Evolutionary conservation across 2,888 invertebrate genomes (phyloP), one percentile per base, ranked within the genome.

Genomic region (Lymantria monacha): DNA sequence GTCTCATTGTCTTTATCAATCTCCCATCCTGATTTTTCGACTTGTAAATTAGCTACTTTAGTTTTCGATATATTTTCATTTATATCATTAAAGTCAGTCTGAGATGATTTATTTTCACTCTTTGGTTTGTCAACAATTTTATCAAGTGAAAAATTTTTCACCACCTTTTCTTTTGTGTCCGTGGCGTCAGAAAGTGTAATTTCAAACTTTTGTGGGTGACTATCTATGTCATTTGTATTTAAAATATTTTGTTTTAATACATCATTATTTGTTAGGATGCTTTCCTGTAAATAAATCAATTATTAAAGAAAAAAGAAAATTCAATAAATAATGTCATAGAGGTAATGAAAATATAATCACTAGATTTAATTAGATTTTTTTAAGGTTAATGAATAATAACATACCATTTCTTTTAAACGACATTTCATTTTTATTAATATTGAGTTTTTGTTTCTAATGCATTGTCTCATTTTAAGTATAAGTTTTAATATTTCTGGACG

Each of bases 401-500:
- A 85, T 86, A 94, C 94, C 83, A 85, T 72, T 59, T 82, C 72
- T 55, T 89, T 85, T 7, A 94, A 67, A 70, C 92, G 92, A n/a
- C 85, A 81, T 72, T 92, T 93, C 47, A 95, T 83, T 66, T 92
- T 92, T 48, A 84, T 86, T 44, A 96, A 77, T 60, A 93, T 90
- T 51, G 84, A 87, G 33, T 92, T 92, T 69, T 94, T 94, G 65
- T 86, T 88, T 48, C 83, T 86, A 41, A 95, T 90, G 53, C 85
- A 85, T 33, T 87, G 87, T 53, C 93, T 91, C 72, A 95, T 87
- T 69, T 91, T 92, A 41, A 92, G 71, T 61, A 95, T 92, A 50
- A 93, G 92, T 58, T 87, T 85, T 36, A 93, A 60, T 12, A 94
- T 87, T 63, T 94, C 92, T 9, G 95, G 95, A 55, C 93, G 89